Evolutionary conservation across 2,797 vertebrate species (phyloP), one percentile per base, ranked within the genome.

Genomic region (Xiphorhynchus erythropygius): DNA sequence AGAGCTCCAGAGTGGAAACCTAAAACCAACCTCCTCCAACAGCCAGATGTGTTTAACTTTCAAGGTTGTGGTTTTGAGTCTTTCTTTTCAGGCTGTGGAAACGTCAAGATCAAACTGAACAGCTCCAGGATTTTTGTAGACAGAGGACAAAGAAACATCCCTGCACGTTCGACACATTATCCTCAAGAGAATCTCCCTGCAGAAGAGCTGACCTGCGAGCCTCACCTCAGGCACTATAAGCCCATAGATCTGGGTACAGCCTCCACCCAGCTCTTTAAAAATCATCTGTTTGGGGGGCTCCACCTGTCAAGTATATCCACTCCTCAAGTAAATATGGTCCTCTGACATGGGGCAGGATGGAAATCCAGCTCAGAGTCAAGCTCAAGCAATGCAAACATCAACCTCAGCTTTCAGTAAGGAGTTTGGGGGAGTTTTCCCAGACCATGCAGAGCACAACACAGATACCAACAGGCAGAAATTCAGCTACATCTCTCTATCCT

Each of bases 11-110:
- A 87, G n/a, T 50, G n/a, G 57, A 93, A 90, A 89, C 50, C 52
- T 81, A 93, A 95, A 77, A 3, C 75, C 13, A 85, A 13, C 8
- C 18, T 81, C 39, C 62, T 93, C 60, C 64, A 85, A 93, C 87
- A 76, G 68, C 79, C 55, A 93, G 25, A 84, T 3, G 2, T 52
- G 17, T 78, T 91, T 78, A 84, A 78, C 17, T 86, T 86, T 50
- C 41, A 79, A 78, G 35, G 18, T 2, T 84, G 46, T 37, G 65
- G 75, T 35, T 93, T 80, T 77, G n/a, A 77, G 24, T 42, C 24
- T 78, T 44, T 47, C 70, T 90, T 64, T 88, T 65, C 52, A 90
- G 55, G 25, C 3, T 88, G 69, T 86, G 15, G 47, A 91, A 90
- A 76, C 65, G 42, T 78, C 71, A 85, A 53, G 53, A 89, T 69